Evolutionary conservation across 2,888 invertebrate species (phyloP), one percentile per base, ranked within the genome.

Genomic region (Plagodis pulveraria): DNA sequence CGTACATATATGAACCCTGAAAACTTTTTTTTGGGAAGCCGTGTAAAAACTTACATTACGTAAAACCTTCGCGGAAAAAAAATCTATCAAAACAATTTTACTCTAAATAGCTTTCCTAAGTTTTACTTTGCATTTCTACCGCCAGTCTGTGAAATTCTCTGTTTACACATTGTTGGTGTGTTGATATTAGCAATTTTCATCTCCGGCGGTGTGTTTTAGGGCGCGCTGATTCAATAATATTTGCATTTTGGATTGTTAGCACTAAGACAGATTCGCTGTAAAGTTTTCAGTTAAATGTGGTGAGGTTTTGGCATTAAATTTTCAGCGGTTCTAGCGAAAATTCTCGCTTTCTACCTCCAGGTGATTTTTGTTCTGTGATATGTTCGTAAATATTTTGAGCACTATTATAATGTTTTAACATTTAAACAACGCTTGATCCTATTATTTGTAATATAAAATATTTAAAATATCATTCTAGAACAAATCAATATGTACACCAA

Each of bases 131-230:
- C 46, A 58, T 53, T 57, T 65, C 54, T 56, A 44, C 47, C 6
- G 11, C 34, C 45, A 42, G 55, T 56, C 54, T 47, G 55, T 40
- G 48, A 56, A 56, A 42, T 56, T 58, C 53, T 47, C 46, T 60
- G 56, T 59, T 65, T 53, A 48, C 48, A 50, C 55, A 50, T 58
- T 62, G 63, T 63, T 62, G 52, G 58, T 54, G 43, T 63, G 63
- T 65, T 67, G 63, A 65, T 63, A 67, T 67, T 58, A 65, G 58
- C 62, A 67, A 67, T 65, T 67, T 65, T 63, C 64, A 60, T 62
- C 57, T 62, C 59, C 41, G 59, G 42, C 52, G 47, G 45, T 48
- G 49, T 46, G 56, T 59, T 59, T 57, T 56, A 42, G 60, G 54
- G 40, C 49, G 33, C 49, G 50, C 41, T 63, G 56, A 62, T 63